Percentiles rank a stretch among this genome's conserved stretches.
Evolutionary conservation across 2,888 invertebrate genomes (phyloP).

Genomic region (Sesia bembeciformis): DNA sequence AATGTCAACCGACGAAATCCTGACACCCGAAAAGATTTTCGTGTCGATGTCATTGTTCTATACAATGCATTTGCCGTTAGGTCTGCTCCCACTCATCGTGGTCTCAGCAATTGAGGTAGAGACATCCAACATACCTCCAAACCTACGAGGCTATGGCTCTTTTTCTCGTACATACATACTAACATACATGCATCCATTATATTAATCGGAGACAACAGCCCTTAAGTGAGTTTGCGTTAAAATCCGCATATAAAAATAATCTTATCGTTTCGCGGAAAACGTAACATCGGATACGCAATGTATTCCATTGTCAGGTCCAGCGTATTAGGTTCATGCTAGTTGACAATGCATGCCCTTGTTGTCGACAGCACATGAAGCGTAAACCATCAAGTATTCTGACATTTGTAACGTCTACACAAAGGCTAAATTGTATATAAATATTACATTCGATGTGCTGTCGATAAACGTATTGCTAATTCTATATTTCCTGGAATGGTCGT

Average conservation of each 20-base stretch:
- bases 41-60: constrained; percentile 92
- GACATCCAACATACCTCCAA: constrained; percentile 13
- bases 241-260: too few species aligned
- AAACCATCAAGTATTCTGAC: not conserved
- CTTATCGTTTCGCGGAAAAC: too few species aligned
- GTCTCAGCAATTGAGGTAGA: constrained; percentile 85
- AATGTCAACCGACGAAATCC: constrained; percentile 75
- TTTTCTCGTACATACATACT: constrained; percentile 29
- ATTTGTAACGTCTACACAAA: not conserved
- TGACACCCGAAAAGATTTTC: constrained; percentile 88
- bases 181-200: constrained; percentile 18
- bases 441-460: too few species aligned
- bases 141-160: constrained; percentile 49
- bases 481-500: constrained; percentile 42
- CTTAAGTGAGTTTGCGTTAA: constrained; percentile 3
- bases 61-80: constrained; percentile 89
- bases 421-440: too few species aligned
- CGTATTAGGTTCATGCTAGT: too few species aligned
- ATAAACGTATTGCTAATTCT: not conserved
- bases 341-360: too few species aligned
- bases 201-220: constrained; percentile 1
- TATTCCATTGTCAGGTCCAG: too few species aligned
- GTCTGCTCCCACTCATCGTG: constrained; percentile 84
- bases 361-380: too few species aligned
- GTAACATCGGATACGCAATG: too few species aligned